These are phyloP conservation scores for Nowickia ferox DNA, from an alignment of 2,888 invertebrate genomes.

Conservation along the genomic window DNA sequence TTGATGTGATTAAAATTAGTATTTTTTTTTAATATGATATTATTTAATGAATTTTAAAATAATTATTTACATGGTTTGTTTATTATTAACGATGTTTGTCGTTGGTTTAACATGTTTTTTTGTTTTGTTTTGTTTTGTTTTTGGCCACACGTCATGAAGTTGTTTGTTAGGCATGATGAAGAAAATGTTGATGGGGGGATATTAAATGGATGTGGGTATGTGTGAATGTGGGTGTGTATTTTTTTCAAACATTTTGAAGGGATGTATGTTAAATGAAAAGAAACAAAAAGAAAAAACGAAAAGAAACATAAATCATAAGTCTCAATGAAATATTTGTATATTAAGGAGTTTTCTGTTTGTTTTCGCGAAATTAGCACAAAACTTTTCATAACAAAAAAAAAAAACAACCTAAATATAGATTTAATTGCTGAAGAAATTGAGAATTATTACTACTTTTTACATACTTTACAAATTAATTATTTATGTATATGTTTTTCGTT, in stretches of 20 bases:
- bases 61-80: constrained; percentile 47
- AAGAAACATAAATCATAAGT: constrained; percentile 74
- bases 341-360: constrained; percentile 9
- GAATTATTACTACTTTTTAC: background rate
- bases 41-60: constrained; percentile 1
- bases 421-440: constrained; percentile 16
- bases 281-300: constrained; percentile 76
- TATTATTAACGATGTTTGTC: background rate
- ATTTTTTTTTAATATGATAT: constrained; percentile 8
- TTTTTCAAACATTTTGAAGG: constrained; percentile 59
- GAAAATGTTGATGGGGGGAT: constrained; percentile 28
- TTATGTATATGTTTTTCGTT: background rate
- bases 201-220: constrained; percentile 15
- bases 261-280: constrained; percentile 74
- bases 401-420: constrained; percentile 2
- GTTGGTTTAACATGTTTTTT: constrained; percentile 3
- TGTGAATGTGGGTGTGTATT: constrained; percentile 50
- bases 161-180: constrained; percentile 24
- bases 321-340: background rate
- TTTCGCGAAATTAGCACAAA: background rate
- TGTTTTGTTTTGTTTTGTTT: constrained; percentile 2
- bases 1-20: constrained; percentile 16
- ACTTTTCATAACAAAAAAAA: background rate
- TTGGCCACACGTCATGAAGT: constrained; percentile 46
- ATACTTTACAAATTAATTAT: background rate